phyloP scores from a whole-genome alignment of 2,888 invertebrate species.

The Perizoma flavofasciatum region DNA sequence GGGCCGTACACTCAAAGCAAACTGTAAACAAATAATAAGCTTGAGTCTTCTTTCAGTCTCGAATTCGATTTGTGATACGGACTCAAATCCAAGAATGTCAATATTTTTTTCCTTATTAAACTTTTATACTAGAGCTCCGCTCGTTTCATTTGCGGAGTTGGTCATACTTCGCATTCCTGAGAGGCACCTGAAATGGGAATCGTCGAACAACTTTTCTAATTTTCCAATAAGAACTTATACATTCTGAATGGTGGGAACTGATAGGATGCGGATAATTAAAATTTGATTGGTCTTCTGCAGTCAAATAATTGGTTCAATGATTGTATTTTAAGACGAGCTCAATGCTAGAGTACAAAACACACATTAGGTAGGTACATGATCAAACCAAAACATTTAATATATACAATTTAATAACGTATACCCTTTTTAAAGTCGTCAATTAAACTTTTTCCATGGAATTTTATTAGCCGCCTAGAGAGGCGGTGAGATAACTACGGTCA shows the following conservation, averaged over 20 bases:
- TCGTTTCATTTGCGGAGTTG: constrained; percentile 65
- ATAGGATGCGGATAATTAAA: constrained; percentile 52
- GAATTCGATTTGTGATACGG: too few relatives aligned
- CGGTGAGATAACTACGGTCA: background rate
- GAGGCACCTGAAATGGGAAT: constrained; percentile 61
- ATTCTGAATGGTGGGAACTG: constrained; percentile 51
- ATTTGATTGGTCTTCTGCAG: constrained; percentile 25
- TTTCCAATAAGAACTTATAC: constrained; percentile 73
- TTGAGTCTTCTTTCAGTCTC: too few relatives aligned
- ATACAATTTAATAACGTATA: too few relatives aligned
- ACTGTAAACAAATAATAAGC: too few relatives aligned
- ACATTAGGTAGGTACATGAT: background rate
- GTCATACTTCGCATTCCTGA: constrained; percentile 56
- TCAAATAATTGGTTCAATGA: constrained; percentile 17
- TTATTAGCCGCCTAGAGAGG: background rate
- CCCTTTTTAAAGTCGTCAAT: too few relatives aligned
- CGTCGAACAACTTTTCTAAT: constrained; percentile 75
- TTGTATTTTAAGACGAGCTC: background rate
- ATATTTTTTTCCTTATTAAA: constrained; percentile 50
- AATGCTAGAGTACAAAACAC: constrained; percentile 3
- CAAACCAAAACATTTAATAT: too few relatives aligned
- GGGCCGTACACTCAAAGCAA: too few relatives aligned
- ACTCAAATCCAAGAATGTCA: constrained; percentile 26
- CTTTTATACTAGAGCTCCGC: constrained; percentile 41
- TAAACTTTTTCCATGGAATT: too few relatives aligned